Conservation (phyloP, 2,888 invertebrate genomes). For the Synanthedon andrenaeformis region DNA sequence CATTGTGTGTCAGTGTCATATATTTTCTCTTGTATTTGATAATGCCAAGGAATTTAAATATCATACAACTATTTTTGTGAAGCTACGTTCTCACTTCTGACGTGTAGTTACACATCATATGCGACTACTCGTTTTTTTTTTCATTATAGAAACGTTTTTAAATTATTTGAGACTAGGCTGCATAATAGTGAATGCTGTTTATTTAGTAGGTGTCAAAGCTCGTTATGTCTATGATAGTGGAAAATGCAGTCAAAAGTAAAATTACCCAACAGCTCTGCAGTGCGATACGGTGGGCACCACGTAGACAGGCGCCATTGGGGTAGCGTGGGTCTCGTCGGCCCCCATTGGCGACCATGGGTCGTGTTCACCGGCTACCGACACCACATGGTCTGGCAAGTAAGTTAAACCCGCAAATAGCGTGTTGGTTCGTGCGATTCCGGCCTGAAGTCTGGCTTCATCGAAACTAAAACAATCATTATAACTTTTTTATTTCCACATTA, state of each 20-base stretch:
- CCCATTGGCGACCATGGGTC: constrained; percentile 56
- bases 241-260: neutral
- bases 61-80: too few relatives aligned
- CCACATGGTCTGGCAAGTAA: constrained; percentile 37
- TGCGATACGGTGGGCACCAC: constrained; percentile 37
- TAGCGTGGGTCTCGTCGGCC: constrained; percentile 26
- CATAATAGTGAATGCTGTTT: too few relatives aligned
- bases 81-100: too few relatives aligned
- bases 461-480: constrained; percentile 23
- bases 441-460: constrained; percentile 28
- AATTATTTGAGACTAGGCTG: too few relatives aligned
- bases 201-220: too few relatives aligned
- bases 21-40: too few relatives aligned
- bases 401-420: constrained; percentile 36
- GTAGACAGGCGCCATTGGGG: constrained; percentile 33
- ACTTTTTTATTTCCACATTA: neutral
- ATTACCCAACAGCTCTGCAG: constrained; percentile 36
- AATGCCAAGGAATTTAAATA: too few relatives aligned
- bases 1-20: too few relatives aligned
- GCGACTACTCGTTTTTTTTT: too few relatives aligned
- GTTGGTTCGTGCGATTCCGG: constrained; percentile 57
- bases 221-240: neutral
- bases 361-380: constrained; percentile 35
- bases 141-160: too few relatives aligned
- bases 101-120: too few relatives aligned